phyloP scores from a whole-genome alignment of 1,140 invertebrate genomes.

The Brachionus sp. region DNA sequence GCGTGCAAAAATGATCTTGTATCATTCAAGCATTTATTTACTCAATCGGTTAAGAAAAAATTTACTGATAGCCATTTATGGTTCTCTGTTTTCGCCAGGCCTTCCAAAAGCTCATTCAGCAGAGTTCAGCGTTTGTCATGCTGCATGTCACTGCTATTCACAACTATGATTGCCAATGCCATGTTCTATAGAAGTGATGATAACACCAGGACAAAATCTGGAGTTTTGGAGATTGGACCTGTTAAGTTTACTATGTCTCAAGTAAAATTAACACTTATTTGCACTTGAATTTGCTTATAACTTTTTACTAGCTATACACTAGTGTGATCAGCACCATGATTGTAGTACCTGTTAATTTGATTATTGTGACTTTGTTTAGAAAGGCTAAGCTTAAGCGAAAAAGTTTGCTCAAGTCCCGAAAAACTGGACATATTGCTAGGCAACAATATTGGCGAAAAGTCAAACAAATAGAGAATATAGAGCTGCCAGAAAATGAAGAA shows the following conservation, averaged over 20 bases:
- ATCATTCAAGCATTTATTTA: slow-evolving; percentile 59
- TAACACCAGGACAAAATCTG: slow-evolving; percentile 6
- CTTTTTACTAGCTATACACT: slow-evolving; percentile 51
- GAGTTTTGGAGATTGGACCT: slow-evolving; percentile 33
- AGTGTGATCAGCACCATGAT: slow-evolving; percentile 54
- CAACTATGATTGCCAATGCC: slow-evolving; percentile 60
- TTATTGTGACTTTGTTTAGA: slow-evolving; percentile 55
- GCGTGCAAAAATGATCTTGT: slow-evolving; percentile 56
- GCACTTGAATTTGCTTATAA: neutral
- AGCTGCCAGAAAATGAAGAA: neutral
- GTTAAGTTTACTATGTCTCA: slow-evolving; percentile 43
- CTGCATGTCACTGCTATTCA: slow-evolving; percentile 57
- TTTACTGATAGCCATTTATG: slow-evolving; percentile 59
- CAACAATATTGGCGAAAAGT: slow-evolving; percentile 30
- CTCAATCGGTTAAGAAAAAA: slow-evolving; percentile 58
- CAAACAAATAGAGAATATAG: slow-evolving; percentile 36
- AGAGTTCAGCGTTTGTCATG: slow-evolving; percentile 59
- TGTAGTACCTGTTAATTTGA: slow-evolving; percentile 54
- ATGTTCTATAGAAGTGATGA: slow-evolving; percentile 57
- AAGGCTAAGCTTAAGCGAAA: slow-evolving; percentile 49
- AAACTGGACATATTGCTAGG: slow-evolving; percentile 42
- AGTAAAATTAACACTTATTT: neutral
- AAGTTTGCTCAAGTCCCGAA: slow-evolving; percentile 10
- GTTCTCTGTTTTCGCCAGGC: slow-evolving; percentile 57
- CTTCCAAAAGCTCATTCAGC: slow-evolving; percentile 57